Base-by-base conservation (phyloP, 1,140 invertebrate species). In the Trinorchestia longiramus region DNA sequence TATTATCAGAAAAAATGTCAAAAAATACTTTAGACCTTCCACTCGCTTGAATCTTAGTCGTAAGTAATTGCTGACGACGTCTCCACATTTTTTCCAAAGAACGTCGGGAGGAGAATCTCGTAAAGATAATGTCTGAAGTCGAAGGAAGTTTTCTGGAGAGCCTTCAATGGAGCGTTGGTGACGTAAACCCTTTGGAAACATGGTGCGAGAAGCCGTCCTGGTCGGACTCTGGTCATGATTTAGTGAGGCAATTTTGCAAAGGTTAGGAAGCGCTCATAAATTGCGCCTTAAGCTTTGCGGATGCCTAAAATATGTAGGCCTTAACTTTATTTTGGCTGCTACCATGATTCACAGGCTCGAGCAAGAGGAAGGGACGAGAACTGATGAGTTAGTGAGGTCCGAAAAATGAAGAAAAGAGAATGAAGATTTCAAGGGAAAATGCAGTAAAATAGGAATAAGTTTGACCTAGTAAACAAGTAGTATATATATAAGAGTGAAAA, bases 221-320 rank as follows among this genome's bases (percentile, higher is more conserved):
- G 88, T 91, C 88, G 88, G 88, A 91, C 88, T 91, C 41, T 44
- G 41, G 88, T 42, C 88, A 91, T 91, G 88, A 91, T 91, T 91
- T 91, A 91, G 41, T 91, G 88, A 43, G 88, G 88, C 88, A 91
- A 91, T 91, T 91, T 91, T 91, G 88, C 88, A 91, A 43, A 91
- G 88, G 88, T 91, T 91, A 91, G 41, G 88, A 91, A 91, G 88
- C 88, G 88, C 88, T 91, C 88, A 91, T 91, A 91, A 91, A 91
- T 91, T 44, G 41, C 43, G 88, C 88, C 88, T 91, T 91, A 91
- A 91, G 88, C 88, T 91, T 91, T 91, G 88, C 88, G 88, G 88
- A 91, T 91, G 88, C 88, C 88, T 91, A 91, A 91, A 91, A 91
- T 91, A 91, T 91, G 88, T 91, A 91, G 88, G 88, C 88, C 88